phyloP scores from a whole-genome alignment of 2,797 vertebrate genomes.

The Cryptoprocta ferox region DNA sequence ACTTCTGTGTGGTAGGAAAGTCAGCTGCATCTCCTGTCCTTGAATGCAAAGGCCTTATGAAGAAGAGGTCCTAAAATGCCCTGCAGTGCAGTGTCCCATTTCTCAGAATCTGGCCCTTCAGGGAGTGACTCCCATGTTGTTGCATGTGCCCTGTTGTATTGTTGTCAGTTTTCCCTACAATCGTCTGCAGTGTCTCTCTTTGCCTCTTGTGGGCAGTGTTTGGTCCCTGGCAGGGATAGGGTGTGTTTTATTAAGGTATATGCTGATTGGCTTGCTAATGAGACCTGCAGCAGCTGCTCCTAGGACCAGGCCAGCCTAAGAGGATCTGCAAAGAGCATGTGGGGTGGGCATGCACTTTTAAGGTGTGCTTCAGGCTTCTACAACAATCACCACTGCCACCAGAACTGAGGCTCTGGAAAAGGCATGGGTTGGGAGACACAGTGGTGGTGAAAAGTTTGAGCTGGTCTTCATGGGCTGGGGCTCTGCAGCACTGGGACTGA shows the following conservation, averaged over 20 bases:
- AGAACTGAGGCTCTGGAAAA: neutral
- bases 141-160: neutral
- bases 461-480: neutral
- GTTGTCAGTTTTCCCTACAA: neutral
- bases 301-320: neutral
- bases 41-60: neutral
- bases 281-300: neutral
- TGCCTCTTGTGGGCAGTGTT: neutral
- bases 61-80: neutral
- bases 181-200: neutral
- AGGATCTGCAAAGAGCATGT: neutral
- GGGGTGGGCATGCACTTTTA: neutral
- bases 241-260: neutral
- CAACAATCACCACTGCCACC: neutral
- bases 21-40: neutral
- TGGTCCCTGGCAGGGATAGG: neutral
- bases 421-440: neutral
- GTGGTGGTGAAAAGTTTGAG: neutral
- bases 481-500: neutral
- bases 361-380: neutral
- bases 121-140: neutral
- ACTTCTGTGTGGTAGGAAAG: neutral
- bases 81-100: neutral
- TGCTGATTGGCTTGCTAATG: neutral
- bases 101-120: neutral